Base-by-base conservation (phyloP, 2,797 vertebrate genomes). In the Toxotes lorentzi region DNA sequence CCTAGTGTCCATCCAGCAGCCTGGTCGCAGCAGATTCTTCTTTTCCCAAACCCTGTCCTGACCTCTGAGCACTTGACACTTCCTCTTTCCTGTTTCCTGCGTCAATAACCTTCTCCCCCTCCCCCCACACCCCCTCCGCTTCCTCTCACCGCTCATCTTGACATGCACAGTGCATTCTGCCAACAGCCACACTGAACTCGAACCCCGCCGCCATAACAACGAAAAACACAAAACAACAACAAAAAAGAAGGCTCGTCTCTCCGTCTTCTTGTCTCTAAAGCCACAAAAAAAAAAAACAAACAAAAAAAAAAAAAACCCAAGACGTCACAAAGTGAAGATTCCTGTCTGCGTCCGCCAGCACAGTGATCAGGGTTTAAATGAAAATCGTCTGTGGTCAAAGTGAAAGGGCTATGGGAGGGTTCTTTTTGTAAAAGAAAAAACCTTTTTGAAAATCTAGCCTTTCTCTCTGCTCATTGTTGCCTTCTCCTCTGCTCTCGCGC, bases 381-480 rank as follows among this genome's bases (percentile, higher is more conserved):
- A 81, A 89, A 82, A 65, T 69, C 76, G 83, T 83, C 83, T 86
- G 90, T 90, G 86, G 90, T 94, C 53, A 45, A 91, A 88, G 93
- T 93, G 87, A 92, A 92, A 96, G 95, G 95, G 95, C 95, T 96
- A 94, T 85, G 86, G 86, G 91, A 94, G 88, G 92, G 91, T 92
- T 90, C 90, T 88, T 91, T 89, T 87, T 86, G 78, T 86, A 87
- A 87, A 81, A 82, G 73, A 84, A 88, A 74, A 76, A 84, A 40
- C 70, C 73, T 89, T 90, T 89, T 89, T 82, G 43, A 88, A 89
- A 84, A 89, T 75, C 64, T 81, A 92, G 93, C 92, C 92, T 93
- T 93, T 91, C 79, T 91, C 89, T 92, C 89, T 90, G 86, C 88
- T 92, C 91, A 91, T 86, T 43, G 92, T 95, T 95, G 94, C 94